Percentiles rank a stretch among this genome's conserved stretches.
Conservation (phyloP, 1,140 invertebrate species). For the Amphibalanus amphitrite region DNA sequence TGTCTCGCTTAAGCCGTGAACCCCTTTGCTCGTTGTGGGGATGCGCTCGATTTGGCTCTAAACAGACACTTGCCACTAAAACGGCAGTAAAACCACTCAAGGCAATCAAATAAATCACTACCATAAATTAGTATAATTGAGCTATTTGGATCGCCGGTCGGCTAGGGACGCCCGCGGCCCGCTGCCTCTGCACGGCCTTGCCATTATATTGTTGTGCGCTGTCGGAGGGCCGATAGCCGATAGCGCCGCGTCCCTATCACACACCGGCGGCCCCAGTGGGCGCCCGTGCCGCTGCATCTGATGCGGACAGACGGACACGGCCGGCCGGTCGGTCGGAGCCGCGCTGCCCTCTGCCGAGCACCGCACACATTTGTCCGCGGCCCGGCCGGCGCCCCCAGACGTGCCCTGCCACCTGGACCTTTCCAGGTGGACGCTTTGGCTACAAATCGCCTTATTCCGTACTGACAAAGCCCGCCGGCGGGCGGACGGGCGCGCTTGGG, state of each 20-base stretch:
- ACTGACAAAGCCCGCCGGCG: not conserved
- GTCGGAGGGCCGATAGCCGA: not conserved
- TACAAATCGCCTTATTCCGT: not conserved
- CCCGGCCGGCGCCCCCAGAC: too few species aligned
- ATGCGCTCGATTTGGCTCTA: not conserved
- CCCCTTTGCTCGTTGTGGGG: not conserved
- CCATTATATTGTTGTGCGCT: not conserved
- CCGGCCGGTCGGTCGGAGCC: not conserved
- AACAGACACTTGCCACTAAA: not conserved
- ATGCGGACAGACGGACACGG: too few species aligned
- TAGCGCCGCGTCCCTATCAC: not conserved
- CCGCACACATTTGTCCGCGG: not conserved
- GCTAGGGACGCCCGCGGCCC: too few species aligned
- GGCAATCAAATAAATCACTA: not conserved
- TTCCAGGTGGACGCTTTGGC: not conserved
- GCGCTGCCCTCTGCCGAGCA: not conserved
- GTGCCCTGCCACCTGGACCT: not conserved
- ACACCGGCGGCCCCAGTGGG: too few species aligned
- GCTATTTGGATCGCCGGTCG: not conserved
- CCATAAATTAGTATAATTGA: constrained; percentile 1
- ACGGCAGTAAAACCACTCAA: not conserved
- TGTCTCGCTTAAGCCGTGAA: not conserved
- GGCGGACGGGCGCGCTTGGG: too few species aligned
- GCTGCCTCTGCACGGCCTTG: not conserved
- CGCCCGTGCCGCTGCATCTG: too few species aligned